Percentiles rank a stretch among this genome's conserved stretches.
Evolutionary conservation across 2,797 vertebrate genomes (phyloP).

Genomic region (Gymnothorax reevesii): DNA sequence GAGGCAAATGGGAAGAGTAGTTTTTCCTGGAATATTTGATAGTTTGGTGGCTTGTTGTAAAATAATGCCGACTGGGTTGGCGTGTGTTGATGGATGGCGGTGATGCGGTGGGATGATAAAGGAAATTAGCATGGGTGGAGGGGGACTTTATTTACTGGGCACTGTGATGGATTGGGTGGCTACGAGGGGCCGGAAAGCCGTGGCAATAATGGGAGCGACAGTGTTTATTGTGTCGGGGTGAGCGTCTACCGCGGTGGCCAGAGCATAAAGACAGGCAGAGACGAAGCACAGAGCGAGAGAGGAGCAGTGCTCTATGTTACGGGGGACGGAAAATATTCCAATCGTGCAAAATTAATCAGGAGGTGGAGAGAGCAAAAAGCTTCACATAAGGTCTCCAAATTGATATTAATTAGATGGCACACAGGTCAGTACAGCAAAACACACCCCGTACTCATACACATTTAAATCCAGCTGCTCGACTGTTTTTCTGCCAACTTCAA

Average conservation of each 20-base stretch:
- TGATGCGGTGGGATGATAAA: conserved; percentile 25
- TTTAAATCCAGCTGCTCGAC: background rate
- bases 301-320: background rate
- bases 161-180: conserved; percentile 30
- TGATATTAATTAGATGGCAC: background rate
- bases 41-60: conserved; percentile 25
- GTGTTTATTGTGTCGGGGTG: background rate
- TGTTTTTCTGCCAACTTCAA: background rate
- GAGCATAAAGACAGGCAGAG: background rate
- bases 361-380: background rate
- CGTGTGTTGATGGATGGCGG: conserved; percentile 30
- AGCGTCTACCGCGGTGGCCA: background rate
- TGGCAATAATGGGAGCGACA: background rate
- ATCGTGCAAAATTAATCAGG: background rate
- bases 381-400: background rate
- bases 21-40: conserved; percentile 20
- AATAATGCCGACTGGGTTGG: conserved; percentile 31
- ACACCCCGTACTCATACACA: background rate
- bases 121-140: conserved; percentile 24
- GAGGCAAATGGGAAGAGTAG: background rate
- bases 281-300: background rate
- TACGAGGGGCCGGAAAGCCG: background rate
- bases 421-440: background rate
- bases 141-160: conserved; percentile 29
- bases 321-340: background rate